Conservation (phyloP, 2,113 vertebrate species). For the Eira barbara region DNA sequence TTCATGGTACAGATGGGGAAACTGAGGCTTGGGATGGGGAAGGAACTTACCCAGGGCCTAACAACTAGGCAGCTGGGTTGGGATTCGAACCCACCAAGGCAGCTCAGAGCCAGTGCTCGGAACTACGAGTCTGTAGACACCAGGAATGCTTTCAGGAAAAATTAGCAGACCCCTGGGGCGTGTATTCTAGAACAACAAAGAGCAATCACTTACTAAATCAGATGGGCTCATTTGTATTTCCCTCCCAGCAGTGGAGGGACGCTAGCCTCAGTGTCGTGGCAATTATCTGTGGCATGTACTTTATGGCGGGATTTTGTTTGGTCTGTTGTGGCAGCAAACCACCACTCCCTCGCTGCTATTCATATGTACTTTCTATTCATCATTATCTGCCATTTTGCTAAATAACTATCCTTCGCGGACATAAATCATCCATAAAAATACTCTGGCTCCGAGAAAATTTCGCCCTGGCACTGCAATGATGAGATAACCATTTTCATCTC, state of each 20-base stretch:
- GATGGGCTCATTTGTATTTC: conserved; percentile 62
- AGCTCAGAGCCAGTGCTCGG: neutral
- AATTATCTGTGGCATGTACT: conserved; percentile 80
- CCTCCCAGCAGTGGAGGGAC: conserved; percentile 69
- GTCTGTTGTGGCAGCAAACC: conserved; percentile 78
- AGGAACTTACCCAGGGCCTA: neutral
- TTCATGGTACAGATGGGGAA: neutral
- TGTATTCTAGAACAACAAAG: conserved; percentile 30
- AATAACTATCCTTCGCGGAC: conserved; percentile 85
- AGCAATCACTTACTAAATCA: conserved; percentile 37
- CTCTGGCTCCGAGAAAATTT: conserved; percentile 85
- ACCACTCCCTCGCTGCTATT: conserved; percentile 83
- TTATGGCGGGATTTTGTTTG: conserved; percentile 83
- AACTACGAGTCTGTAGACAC: neutral
- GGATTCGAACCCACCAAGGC: neutral
- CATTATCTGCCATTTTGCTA: conserved; percentile 87
- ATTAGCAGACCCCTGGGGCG: conserved; percentile 57
- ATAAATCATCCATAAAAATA: conserved; percentile 89
- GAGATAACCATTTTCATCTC: conserved; percentile 95
- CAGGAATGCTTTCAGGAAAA: conserved; percentile 42
- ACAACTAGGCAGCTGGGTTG: neutral
- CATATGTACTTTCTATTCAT: conserved; percentile 85
- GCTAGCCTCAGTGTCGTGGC: conserved; percentile 73
- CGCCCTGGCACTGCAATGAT: conserved; percentile 88
- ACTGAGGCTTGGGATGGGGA: neutral